Percentiles rank a stretch among this genome's conserved stretches.
Evolutionary conservation across 2,888 invertebrate genomes (phyloP).

Genomic region (Apoda limacodes): DNA sequence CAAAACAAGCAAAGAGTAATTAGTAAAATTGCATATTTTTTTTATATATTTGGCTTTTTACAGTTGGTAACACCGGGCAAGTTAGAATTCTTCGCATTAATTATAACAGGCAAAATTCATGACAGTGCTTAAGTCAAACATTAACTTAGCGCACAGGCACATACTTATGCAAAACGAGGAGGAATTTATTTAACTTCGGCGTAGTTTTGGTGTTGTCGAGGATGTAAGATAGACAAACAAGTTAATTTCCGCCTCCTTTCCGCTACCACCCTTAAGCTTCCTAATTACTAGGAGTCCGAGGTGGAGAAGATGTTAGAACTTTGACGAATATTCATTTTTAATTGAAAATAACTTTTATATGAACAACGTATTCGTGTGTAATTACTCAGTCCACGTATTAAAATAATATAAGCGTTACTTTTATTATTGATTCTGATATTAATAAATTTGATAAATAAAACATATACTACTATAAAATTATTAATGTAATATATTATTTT

Average conservation of each 20-base stretch:
- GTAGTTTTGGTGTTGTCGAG: conserved; percentile 61
- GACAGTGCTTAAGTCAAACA: conserved; percentile 51
- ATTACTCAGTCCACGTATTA: too few relatives aligned
- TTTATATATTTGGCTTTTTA: too few relatives aligned
- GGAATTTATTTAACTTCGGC: conserved; percentile 66
- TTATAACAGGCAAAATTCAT: too few relatives aligned
- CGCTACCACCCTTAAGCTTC: conserved; percentile 22
- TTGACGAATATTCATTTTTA: conserved; percentile 50
- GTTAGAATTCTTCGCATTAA: conserved; percentile 59
- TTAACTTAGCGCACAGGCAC: conserved; percentile 40
- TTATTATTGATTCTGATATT: too few relatives aligned
- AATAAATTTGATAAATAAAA: too few relatives aligned
- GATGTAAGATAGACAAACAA: conserved; percentile 68
- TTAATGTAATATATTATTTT: conserved; percentile 31
- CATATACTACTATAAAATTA: conserved; percentile 29
- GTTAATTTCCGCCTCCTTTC: conserved; percentile 53
- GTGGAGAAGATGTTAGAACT: conserved; percentile 35
- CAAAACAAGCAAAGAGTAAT: too few relatives aligned
- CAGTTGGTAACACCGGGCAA: conserved; percentile 44
- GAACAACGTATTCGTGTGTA: too few relatives aligned
- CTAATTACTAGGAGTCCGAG: conserved; percentile 29
- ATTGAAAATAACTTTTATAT: conserved; percentile 35
- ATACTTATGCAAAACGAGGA: conserved; percentile 60
- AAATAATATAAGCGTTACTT: too few relatives aligned
- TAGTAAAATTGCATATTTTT: too few relatives aligned